These are phyloP conservation scores for Manis javanica DNA, from an alignment of 2,797 vertebrate genomes.

Conservation along the genomic window DNA sequence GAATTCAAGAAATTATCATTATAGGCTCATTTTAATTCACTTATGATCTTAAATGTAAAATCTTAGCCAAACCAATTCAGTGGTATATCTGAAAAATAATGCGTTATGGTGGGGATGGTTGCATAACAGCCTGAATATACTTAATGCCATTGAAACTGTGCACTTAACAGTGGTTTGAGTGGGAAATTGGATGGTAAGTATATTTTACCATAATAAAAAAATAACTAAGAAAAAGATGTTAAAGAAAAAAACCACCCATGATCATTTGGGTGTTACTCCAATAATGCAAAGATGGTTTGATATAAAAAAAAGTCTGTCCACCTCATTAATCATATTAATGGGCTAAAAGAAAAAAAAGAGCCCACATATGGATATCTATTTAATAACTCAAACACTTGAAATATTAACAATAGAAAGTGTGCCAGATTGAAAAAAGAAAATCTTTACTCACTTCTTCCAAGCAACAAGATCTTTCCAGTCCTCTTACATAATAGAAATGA, in stretches of 20 bases:
- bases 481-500: slow-evolving; percentile 65
- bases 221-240: not conserved
- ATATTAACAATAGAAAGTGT: slow-evolving; percentile 41
- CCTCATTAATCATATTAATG: not conserved
- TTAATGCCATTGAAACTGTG: not conserved
- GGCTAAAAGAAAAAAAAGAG: not conserved
- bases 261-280: not conserved
- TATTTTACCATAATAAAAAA: not conserved
- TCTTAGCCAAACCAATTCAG: not conserved
- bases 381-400: slow-evolving; percentile 47
- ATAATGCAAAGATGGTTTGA: slow-evolving; percentile 59
- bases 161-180: not conserved
- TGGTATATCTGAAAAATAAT: not conserved
- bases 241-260: not conserved
- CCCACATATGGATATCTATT: not conserved
- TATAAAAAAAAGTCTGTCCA: not conserved
- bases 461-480: slow-evolving; percentile 55
- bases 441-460: slow-evolving; percentile 70
- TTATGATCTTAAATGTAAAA: not conserved
- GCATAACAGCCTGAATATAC: no score
- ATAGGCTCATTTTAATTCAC: not conserved
- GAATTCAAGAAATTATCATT: not conserved
- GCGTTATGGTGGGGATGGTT: not conserved
- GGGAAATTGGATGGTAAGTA: not conserved
- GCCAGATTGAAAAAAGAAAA: slow-evolving; percentile 52